Base-by-base conservation (phyloP, 2,888 invertebrate genomes). In the Psylliodes chrysocephalus region DNA sequence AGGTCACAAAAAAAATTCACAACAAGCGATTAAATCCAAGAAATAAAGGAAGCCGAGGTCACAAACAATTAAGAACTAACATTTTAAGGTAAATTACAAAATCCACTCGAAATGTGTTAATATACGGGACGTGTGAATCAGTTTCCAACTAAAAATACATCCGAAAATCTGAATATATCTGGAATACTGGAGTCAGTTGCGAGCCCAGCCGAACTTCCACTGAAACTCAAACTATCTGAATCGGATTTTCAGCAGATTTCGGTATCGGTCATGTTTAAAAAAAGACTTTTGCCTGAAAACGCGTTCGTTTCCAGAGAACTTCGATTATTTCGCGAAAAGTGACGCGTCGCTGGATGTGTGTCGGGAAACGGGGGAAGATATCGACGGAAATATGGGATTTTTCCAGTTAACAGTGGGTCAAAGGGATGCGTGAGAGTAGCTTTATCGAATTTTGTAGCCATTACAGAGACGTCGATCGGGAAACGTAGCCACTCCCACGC, bases 331-430 rank as follows among this genome's bases (percentile, higher is more conserved):
- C 55, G 49, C 61, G 61, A 61, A 57, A 46, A 56, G 35, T 44
- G 56, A 35, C 35, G 35, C 62, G 62, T 14, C 44, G 42, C 15
- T 25, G 54, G 40, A 54, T 40, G 15, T 38, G 8, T 38, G 8
- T 38, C 2, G 19, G 47, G 35, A 47, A 60, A 17, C 28, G 54
- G 49, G 49, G 30, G 49, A 49, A 60, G 40, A 63, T 54, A 63
- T 57, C 63, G 63, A 54, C 49, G 54, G 59, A 64, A 64, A 63
- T 71, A 68, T 73, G 71, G 71, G 76, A 71, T 77, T 71, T 72
- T 73, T 73, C 75, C 74, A 73, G 76, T 75, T 75, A 62, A n/a
- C 63, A 73, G 61, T 71, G 68, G 72, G 74, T 64, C 69, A 61
- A 65, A 40, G 68, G 66, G 64, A 54, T 67, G 68, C 63, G 68